Evolutionary conservation across 2,113 vertebrate species (phyloP), one percentile per base, ranked within the genome.

Genomic region (Pituophis catenifer): DNA sequence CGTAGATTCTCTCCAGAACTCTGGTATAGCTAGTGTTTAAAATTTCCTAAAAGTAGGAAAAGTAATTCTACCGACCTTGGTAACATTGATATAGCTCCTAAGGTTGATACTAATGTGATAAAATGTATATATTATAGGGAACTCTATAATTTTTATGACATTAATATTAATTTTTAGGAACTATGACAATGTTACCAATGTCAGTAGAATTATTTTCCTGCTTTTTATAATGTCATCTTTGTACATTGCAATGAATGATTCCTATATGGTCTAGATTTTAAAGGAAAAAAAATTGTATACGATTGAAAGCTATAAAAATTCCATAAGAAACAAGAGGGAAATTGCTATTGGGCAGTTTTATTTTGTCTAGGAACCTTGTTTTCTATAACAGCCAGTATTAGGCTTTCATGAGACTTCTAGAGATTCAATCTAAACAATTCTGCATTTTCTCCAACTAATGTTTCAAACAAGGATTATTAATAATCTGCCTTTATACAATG

Each of bases 401-500:
- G 21, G 13, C 24, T 29, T 26, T 26, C 62, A 44, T 4, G 13
- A 90, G 58, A 52, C 17, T 52, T 90, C 59, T 23, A 90, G 62
- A 19, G 8, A 86, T 23, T 19, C 48, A 48, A 48, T 44, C 81
- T n/a, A 29, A 91, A 86, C 29, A 50, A 19, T 33, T 90, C 50
- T 54, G 6, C 11, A 59, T 86, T 58, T 91, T 50, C 50, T 15
- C 26, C 17, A 9, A 21, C 54, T 19, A 86, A 86, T 44, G 29
- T 86, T 59, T 62, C 11, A 23, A 23, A 88, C 26, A 53, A 58
- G 50, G 10, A 86, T 21, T 81, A 75, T 81, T 65, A 44, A 48
- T 62, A 87, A 90, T 38, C 48, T 86, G 21, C 21, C 48, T 15
- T 50, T 0, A 0, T 75, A 91, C 50, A 55, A 59, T 33, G 0